phyloP scores from a whole-genome alignment of 1,140 invertebrate species.

The Cotesia vestalis region DNA sequence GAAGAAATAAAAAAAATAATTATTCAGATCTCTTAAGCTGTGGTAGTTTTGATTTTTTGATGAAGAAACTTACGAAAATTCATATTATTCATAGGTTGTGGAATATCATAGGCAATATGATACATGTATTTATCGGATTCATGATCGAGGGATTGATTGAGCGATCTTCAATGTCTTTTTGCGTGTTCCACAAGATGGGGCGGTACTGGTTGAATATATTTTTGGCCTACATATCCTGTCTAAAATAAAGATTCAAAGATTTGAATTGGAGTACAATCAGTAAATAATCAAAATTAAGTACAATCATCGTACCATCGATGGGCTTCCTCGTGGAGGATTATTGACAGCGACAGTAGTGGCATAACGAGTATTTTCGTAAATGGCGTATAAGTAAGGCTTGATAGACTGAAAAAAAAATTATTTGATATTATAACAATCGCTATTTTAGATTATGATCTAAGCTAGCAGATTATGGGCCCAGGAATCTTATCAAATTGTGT shows the following conservation, averaged over 20 bases:
- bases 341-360: not conserved
- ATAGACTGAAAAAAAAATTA: not conserved
- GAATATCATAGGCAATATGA: conserved; percentile 24
- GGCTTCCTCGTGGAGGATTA: not conserved
- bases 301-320: not conserved
- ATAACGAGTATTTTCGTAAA: not conserved
- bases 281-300: not conserved
- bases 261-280: too few relatives aligned
- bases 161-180: conserved; percentile 4
- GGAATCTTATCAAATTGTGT: too few relatives aligned
- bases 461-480: not conserved
- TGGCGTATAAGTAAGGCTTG: not conserved
- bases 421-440: not conserved
- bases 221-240: not conserved
- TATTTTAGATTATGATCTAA: not conserved
- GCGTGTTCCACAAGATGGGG: conserved; percentile 16
- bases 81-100: not conserved
- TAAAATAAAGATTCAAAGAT: not conserved
- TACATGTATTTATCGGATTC: conserved; percentile 15
- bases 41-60: not conserved
- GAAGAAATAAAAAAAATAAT: not conserved
- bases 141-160: not conserved
- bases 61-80: too few relatives aligned
- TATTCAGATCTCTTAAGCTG: too few relatives aligned
- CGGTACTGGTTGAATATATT: conserved; percentile 21